Evolutionary conservation across 2,888 invertebrate species (phyloP).

Genomic region (Harpalus rufipes): DNA sequence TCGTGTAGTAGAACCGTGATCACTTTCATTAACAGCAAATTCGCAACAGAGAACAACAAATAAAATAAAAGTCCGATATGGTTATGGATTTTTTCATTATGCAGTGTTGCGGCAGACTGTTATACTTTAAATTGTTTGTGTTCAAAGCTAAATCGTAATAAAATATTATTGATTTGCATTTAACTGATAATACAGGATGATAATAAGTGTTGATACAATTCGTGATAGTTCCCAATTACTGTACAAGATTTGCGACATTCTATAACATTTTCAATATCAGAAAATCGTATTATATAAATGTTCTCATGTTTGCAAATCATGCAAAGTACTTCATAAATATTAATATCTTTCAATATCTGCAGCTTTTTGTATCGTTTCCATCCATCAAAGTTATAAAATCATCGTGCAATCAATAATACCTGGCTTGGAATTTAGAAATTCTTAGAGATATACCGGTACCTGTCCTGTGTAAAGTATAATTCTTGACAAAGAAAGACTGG

Average conservation of each 20-base stretch:
- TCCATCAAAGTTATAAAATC: conserved; percentile 44
- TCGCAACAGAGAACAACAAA: conserved; percentile 27
- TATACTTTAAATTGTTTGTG: background rate
- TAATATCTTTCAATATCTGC: conserved; percentile 42
- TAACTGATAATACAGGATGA: conserved; percentile 6
- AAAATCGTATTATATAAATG: conserved; percentile 43
- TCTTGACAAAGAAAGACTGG: background rate
- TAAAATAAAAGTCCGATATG: background rate
- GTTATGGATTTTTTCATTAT: conserved; percentile 47
- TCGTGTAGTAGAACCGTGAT: conserved; percentile 23
- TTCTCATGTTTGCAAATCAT: conserved; percentile 28
- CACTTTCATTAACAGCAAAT: conserved; percentile 27
- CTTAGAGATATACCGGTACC: conserved; percentile 6
- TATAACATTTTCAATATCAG: conserved; percentile 11
- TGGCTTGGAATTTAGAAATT: conserved; percentile 20
- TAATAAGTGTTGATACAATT: conserved; percentile 3
- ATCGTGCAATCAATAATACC: conserved; percentile 22
- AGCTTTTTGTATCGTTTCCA: conserved; percentile 39
- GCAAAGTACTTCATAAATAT: conserved; percentile 54
- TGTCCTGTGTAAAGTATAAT: background rate
- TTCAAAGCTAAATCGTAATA: background rate
- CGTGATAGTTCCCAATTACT: conserved; percentile 10
- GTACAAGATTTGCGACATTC: background rate
- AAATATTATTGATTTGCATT: background rate
- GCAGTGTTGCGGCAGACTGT: conserved; percentile 4